Conservation (phyloP, 2,888 invertebrate species). For the Amphimallon solstitiale region DNA sequence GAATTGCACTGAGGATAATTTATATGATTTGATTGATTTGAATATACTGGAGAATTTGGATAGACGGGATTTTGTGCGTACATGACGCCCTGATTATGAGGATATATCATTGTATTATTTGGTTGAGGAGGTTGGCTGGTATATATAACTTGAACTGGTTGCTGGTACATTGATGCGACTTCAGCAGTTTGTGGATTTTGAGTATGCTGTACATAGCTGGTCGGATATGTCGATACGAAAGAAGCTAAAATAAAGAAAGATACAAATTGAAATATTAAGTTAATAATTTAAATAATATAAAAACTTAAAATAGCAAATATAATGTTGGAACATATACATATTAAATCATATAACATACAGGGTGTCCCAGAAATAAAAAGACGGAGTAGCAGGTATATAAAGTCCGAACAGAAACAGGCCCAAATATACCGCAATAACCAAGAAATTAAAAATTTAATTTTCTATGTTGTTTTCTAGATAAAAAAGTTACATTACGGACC, state of each 20-base stretch:
- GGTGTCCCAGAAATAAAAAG: too few relatives aligned
- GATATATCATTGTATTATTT: conserved; percentile 51
- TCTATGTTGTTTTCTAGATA: too few relatives aligned
- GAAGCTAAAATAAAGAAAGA: conserved; percentile 45
- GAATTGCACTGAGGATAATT: conserved; percentile 31
- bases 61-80: conserved; percentile 36
- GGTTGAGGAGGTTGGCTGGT: conserved; percentile 42
- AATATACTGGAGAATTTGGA: conserved; percentile 17
- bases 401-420: too few relatives aligned
- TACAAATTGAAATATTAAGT: too few relatives aligned
- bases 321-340: too few relatives aligned
- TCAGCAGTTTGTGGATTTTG: conserved; percentile 42
- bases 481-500: too few relatives aligned
- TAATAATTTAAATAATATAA: too few relatives aligned
- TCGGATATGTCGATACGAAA: conserved; percentile 42
- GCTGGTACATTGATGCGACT: conserved; percentile 45
- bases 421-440: too few relatives aligned
- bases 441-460: too few relatives aligned
- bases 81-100: conserved; percentile 51
- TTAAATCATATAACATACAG: too few relatives aligned
- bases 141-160: conserved; percentile 46
- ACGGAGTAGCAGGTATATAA: too few relatives aligned
- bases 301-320: conserved; percentile 17
- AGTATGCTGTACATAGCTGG: conserved; percentile 38
- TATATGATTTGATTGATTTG: conserved; percentile 26